Percentiles rank a stretch among this genome's conserved stretches.
Conservation (phyloP, 2,797 vertebrate genomes). For the Zonotrichia albicollis region DNA sequence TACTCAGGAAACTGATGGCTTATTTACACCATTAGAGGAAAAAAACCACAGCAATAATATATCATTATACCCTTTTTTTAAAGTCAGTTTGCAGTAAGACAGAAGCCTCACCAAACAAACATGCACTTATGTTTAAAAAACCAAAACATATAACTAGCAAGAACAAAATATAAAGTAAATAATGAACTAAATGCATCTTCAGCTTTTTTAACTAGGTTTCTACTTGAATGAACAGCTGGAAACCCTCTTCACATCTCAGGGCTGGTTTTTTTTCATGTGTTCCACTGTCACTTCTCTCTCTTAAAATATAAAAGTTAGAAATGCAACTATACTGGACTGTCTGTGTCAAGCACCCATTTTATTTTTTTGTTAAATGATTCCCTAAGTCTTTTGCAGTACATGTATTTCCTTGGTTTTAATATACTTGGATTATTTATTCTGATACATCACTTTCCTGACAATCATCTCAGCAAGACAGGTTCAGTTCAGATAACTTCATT, state of each 20-base stretch:
- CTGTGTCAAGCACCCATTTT: neutral
- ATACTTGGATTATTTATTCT: neutral
- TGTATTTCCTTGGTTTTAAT: neutral
- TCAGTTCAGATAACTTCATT: neutral
- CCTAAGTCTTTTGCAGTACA: neutral
- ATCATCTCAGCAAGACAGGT: neutral
- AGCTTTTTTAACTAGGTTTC: neutral
- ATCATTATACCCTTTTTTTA: neutral
- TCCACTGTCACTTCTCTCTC: neutral
- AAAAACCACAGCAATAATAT: neutral
- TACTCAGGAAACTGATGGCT: neutral
- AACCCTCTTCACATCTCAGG: neutral
- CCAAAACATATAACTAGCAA: neutral
- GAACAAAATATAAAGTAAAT: neutral
- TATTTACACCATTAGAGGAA: neutral
- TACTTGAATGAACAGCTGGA: neutral
- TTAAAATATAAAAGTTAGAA: neutral
- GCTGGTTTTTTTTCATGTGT: fast-evolving
- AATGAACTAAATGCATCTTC: neutral
- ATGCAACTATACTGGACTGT: neutral
- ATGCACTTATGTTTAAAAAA: neutral
- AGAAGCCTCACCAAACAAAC: neutral
- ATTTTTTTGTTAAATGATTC: neutral
- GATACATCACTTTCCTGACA: neutral
- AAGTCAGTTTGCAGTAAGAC: neutral